Percentiles rank a stretch among this genome's conserved stretches.
phyloP scores from a whole-genome alignment of 2,888 invertebrate species.

The Pedicia rivosa region DNA sequence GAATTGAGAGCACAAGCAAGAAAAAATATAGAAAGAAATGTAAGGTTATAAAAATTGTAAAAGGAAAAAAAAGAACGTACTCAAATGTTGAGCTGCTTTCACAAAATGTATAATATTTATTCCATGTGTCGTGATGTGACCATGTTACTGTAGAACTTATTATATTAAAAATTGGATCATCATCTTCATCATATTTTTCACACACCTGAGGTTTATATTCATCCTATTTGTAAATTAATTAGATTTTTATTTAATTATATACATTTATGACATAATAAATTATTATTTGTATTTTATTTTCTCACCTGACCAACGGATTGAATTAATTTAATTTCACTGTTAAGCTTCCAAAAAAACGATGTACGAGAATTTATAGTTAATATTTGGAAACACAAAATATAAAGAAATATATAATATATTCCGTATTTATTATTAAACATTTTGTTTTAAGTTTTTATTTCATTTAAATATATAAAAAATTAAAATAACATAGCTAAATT shows the following conservation, averaged over 20 bases:
- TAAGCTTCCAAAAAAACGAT: conserved; percentile 70
- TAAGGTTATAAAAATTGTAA: too few species aligned
- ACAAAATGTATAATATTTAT: conserved; percentile 5
- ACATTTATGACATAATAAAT: not conserved
- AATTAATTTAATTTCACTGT: conserved; percentile 49
- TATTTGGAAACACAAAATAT: conserved; percentile 22
- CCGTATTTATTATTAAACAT: conserved; percentile 3
- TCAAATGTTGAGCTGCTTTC: conserved; percentile 4
- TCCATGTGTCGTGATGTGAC: conserved; percentile 21
- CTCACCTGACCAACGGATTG: conserved; percentile 1
- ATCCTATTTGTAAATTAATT: conserved; percentile 10
- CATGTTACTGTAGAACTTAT: conserved; percentile 46
- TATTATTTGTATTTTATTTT: not conserved
- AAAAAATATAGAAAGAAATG: too few species aligned
- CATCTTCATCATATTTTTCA: conserved; percentile 25
- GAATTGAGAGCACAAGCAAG: too few species aligned
- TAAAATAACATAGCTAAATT: too few species aligned
- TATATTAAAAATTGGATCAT: conserved; percentile 59
- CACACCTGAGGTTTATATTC: not conserved
- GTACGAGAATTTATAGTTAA: conserved; percentile 56
- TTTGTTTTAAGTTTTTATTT: too few species aligned
- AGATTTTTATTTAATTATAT: not conserved
- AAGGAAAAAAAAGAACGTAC: not conserved
- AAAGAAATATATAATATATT: conserved; percentile 9
- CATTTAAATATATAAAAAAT: too few species aligned